These are phyloP conservation scores for Elephantulus edwardii DNA, from an alignment of 2,113 vertebrate genomes.

Conservation along the genomic window DNA sequence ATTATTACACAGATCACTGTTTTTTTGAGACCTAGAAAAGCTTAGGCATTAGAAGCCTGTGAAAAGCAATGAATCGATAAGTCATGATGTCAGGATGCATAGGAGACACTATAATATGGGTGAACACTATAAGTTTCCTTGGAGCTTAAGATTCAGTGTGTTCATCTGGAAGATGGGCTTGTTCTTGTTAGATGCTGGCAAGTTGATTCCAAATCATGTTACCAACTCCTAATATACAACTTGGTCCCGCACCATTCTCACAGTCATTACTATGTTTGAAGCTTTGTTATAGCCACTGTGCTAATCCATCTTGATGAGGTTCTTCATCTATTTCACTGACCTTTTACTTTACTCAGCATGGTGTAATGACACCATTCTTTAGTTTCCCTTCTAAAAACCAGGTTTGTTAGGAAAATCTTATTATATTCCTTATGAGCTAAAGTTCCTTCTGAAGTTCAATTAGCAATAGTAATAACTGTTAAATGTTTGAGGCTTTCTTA, in stretches of 20 bases:
- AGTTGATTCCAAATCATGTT: no score
- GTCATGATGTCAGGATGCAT: neutral
- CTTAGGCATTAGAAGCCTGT: neutral
- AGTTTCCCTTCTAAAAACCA: no score
- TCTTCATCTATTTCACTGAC: no score
- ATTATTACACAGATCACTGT: neutral
- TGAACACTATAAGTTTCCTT: neutral
- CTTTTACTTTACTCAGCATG: no score
- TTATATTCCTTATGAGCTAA: neutral
- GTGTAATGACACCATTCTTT: no score
- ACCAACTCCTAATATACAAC: no score
- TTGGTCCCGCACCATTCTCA: no score
- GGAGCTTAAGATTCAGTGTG: neutral
- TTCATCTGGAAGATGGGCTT: neutral
- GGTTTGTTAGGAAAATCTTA: neutral
- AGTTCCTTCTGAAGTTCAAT: neutral
- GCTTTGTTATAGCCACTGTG: no score
- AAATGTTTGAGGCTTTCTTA: neutral
- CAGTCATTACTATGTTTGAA: no score
- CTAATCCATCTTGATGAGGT: no score
- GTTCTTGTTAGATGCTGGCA: no score
- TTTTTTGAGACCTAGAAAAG: neutral
- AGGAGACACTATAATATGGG: neutral
- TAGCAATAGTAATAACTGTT: neutral
- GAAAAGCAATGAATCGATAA: neutral